Evolutionary conservation across 2,888 invertebrate genomes (phyloP), one percentile per base, ranked within the genome.

Genomic region (Zhuqinia jingwanae): DNA sequence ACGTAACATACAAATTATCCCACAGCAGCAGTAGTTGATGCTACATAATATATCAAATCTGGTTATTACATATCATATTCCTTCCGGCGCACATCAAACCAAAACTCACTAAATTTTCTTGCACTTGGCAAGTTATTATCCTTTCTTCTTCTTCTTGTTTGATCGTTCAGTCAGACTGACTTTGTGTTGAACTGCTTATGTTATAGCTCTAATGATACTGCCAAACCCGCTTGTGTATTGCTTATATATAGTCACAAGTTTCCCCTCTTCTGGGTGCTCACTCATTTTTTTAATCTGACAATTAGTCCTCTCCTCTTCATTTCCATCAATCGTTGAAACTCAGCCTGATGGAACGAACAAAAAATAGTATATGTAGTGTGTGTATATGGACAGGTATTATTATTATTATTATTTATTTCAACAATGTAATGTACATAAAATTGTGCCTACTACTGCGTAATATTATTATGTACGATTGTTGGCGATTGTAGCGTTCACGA

Each of bases 81-180:
- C 81, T 81, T 81, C 81, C 81, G 81, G 81, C 73, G 60, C 13
- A 53, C 17, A 36, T 36, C 42, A 70, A 81, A 56, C 65, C 65
- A 63, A 58, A 77, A 42, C 15, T 13, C 36, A 36, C 65, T 42
- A 63, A 63, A 63, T 15, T 27, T 60, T 27, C 20, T 36, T 42
- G 1, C 42, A 45, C 30, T 17, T 50, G 30, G 27, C 50, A 68
- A 50, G 79, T 45, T 27, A 58, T 36, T 8, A 3, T 36, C 36
- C 36, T 36, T 36, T 8, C 36, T 36, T 70, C 6, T 22, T 45
- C 17, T 45, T 25, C 20, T 42, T 1, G 20, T 45, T 45, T 45
- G 20, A 42, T 5, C n/a, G n/a, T n/a, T n/a, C n/a, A n/a, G n/a
- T n/a, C n/a, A n/a, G n/a, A n/a, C n/a, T n/a, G n/a, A n/a, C n/a